Evolutionary conservation across 2,888 invertebrate species (phyloP).

Genomic region (Sicus ferrugineus): DNA sequence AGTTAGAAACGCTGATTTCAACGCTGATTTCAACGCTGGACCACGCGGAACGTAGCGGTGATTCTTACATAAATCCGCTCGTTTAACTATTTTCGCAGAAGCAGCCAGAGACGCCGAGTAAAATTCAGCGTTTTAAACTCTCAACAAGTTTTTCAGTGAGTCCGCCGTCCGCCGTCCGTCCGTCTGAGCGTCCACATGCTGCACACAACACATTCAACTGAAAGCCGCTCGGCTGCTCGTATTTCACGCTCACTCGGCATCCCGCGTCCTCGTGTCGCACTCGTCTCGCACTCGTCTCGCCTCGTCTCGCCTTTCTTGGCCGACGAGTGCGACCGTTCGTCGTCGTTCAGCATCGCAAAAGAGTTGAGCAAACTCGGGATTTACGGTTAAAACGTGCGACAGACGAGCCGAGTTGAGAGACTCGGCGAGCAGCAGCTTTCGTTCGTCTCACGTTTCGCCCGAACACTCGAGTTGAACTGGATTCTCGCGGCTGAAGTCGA

Average conservation of each 20-base stretch:
- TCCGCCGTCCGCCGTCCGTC: background rate
- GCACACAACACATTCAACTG: background rate
- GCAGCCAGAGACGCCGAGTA: too few species aligned
- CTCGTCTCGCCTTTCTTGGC: background rate
- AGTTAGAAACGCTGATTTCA: too few species aligned
- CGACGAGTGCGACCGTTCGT: background rate
- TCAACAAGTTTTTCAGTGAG: background rate
- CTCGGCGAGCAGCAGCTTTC: background rate
- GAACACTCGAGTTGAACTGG: background rate
- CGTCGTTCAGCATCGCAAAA: background rate
- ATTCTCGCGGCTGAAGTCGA: background rate
- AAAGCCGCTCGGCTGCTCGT: background rate
- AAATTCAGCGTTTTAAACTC: background rate
- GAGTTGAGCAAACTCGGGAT: conserved; percentile 6
- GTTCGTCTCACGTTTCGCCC: background rate
- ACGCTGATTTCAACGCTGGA: too few species aligned
- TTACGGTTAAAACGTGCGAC: background rate
- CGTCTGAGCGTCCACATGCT: background rate
- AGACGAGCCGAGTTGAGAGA: background rate
- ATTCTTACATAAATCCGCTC: too few species aligned
- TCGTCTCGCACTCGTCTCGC: background rate
- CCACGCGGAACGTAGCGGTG: too few species aligned
- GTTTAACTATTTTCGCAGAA: too few species aligned
- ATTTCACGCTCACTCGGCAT: conserved; percentile 5
- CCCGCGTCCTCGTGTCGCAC: background rate